Evolutionary conservation across 1,140 invertebrate species (phyloP).

Genomic region (Dendroctonus valens): DNA sequence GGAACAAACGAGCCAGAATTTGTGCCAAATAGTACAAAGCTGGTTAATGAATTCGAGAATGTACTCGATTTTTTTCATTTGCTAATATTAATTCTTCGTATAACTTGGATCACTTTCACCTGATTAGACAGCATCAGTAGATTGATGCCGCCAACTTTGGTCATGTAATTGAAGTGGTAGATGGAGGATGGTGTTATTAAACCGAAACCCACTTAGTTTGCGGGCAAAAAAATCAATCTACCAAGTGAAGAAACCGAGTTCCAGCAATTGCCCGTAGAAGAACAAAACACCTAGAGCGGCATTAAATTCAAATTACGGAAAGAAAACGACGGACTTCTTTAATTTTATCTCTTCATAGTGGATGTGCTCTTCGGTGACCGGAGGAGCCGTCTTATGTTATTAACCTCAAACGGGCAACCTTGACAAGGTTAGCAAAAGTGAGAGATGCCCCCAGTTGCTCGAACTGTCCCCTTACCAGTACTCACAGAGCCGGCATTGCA

Average conservation of each 20-base stretch:
- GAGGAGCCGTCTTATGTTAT: slow-evolving; percentile 27
- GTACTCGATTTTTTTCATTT: too few species aligned
- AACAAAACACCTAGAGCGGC: slow-evolving; percentile 21
- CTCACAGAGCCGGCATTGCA: slow-evolving; percentile 13
- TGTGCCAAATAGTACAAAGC: neutral
- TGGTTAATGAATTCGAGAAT: too few species aligned
- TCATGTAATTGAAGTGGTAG: too few species aligned
- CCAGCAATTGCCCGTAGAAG: neutral
- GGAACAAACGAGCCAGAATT: slow-evolving; percentile 5
- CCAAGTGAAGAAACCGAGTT: too few species aligned
- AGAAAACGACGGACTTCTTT: slow-evolving; percentile 12
- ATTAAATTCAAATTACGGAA: slow-evolving; percentile 28
- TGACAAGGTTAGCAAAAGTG: slow-evolving; percentile 36
- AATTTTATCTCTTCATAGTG: slow-evolving; percentile 16
- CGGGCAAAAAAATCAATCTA: too few species aligned
- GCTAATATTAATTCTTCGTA: too few species aligned
- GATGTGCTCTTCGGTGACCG: slow-evolving; percentile 14
- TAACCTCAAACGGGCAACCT: slow-evolving; percentile 37
- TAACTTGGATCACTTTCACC: too few species aligned
- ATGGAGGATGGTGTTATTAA: too few species aligned
- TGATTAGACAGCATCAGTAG: too few species aligned
- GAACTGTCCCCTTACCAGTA: too few species aligned
- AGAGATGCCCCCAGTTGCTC: slow-evolving; percentile 6
- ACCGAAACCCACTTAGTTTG: too few species aligned
- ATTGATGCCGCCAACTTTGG: too few species aligned